Base-by-base conservation (phyloP, 30 jellyfish, hydroid and myxozoan species). In the Pelagia noctiluca region DNA sequence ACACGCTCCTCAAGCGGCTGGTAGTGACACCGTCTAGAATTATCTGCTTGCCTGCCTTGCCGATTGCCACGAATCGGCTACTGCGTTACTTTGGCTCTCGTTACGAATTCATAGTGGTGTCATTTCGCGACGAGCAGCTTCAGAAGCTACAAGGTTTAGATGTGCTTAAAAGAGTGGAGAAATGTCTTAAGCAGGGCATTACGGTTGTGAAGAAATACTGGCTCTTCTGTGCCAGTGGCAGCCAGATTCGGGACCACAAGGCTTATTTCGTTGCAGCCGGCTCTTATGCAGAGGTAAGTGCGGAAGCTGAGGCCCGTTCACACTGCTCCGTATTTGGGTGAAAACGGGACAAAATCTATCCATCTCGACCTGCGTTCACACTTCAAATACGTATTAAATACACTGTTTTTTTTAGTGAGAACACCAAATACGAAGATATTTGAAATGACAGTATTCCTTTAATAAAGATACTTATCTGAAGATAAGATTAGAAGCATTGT, bases 241-340 rank as follows among this genome's bases (percentile, higher is more conserved):
- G 97, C 42, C 97, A 89, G 77, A 36, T 89, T 53, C 80, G 97
- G 26, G 91, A 83, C 23, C 90, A 83, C 50, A 89, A 89, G 57
- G 97, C 90, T 21, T 82, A 80, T 70, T 89, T 82, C 57, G 78
- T 89, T 35, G 87, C 90, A 26, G 95, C 94, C 24, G 48, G 54
- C 2, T 28, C 83, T 19, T 73, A 73, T 52, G 68, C 0, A 5
- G 95, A 89, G 76, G 89, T 79, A 47, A 38, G 42, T 57, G 33
- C 12, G 62, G 5, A 47, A 21, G 25, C 22, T 3, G 24, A 57
- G 12, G 72, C 26, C 12, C 16, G 62, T 47, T 10, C 62, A 47
- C 16, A 53, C 7, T 12, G 26, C 3, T 53, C 69, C 22, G 22
- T 13, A 53, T 53, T 53, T n/a, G 22, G n/a, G n/a, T n/a, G n/a